phyloP scores from a whole-genome alignment of 2,888 invertebrate genomes.

The Caenorhabditis macrosperma region DNA sequence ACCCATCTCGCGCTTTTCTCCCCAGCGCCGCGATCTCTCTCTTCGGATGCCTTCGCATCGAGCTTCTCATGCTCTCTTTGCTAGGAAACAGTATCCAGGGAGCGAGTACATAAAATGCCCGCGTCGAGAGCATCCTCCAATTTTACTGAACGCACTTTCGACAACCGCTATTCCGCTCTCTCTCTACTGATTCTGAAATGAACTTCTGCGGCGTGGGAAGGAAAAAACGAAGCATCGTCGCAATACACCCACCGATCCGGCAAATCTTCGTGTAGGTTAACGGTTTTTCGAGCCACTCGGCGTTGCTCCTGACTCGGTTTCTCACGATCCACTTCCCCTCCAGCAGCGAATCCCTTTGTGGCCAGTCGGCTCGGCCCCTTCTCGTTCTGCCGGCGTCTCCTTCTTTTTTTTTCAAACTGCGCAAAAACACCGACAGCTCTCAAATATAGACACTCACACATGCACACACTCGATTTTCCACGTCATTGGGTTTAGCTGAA shows the following conservation, averaged over 20 bases:
- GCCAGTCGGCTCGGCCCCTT: background rate
- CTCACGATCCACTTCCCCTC: background rate
- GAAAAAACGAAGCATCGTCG: background rate
- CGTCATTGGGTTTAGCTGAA: conserved; percentile 54
- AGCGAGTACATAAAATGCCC: too few species aligned
- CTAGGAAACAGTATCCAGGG: conserved; percentile 51
- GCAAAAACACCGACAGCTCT: conserved; percentile 39
- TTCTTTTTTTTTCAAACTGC: conserved; percentile 39
- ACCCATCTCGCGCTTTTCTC: background rate
- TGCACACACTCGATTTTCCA: conserved; percentile 51
- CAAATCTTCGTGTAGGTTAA: background rate
- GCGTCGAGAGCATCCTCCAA: conserved; percentile 18
- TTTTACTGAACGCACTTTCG: background rate
- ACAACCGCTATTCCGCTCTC: background rate
- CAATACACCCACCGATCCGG: background rate
- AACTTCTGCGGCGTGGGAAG: background rate
- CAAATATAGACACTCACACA: conserved; percentile 39
- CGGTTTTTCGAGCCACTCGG: too few species aligned
- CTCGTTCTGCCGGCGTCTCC: conserved; percentile 14
- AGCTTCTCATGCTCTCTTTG: conserved; percentile 19
- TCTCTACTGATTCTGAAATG: background rate
- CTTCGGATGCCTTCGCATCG: background rate
- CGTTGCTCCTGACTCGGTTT: background rate
- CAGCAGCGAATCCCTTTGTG: background rate
- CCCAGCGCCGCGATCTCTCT: background rate